phyloP scores from a whole-genome alignment of 2,797 vertebrate genomes.

The Falco peregrinus region DNA sequence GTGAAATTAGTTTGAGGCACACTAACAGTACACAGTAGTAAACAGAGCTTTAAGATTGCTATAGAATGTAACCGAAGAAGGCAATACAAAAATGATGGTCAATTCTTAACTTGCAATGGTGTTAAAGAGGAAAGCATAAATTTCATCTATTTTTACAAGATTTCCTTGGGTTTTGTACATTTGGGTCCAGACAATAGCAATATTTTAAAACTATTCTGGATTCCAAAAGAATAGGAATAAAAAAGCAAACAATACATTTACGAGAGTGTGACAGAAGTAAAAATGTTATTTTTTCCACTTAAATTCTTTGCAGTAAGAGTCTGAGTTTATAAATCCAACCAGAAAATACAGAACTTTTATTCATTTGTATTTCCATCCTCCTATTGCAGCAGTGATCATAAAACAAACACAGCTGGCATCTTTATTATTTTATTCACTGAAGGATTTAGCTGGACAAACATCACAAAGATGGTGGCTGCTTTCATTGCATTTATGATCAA shows the following conservation, averaged over 20 bases:
- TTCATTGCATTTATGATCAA: slow-evolving; percentile 82
- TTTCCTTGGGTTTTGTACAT: not conserved
- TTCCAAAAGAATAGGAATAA: not conserved
- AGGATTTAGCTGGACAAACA: slow-evolving; percentile 81
- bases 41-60: not conserved
- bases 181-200: not conserved
- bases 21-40: not conserved
- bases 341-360: slow-evolving; percentile 31
- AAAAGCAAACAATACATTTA: not conserved
- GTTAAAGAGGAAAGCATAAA: not conserved
- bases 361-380: slow-evolving; percentile 48
- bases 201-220: not conserved
- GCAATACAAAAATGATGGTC: not conserved
- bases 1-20: not conserved
- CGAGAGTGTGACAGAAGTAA: not conserved
- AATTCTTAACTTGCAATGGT: not conserved
- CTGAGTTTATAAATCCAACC: slow-evolving; percentile 8
- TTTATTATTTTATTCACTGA: slow-evolving; percentile 74
- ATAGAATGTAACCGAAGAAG: not conserved
- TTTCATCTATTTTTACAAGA: not conserved
- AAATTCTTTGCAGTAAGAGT: not conserved
- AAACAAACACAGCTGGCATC: slow-evolving; percentile 68
- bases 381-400: slow-evolving; percentile 31
- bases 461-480: slow-evolving; percentile 77
- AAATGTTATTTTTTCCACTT: not conserved